These are phyloP conservation scores for Chloroclystis v-ata DNA, from an alignment of 2,888 invertebrate species.

Conservation along the genomic window DNA sequence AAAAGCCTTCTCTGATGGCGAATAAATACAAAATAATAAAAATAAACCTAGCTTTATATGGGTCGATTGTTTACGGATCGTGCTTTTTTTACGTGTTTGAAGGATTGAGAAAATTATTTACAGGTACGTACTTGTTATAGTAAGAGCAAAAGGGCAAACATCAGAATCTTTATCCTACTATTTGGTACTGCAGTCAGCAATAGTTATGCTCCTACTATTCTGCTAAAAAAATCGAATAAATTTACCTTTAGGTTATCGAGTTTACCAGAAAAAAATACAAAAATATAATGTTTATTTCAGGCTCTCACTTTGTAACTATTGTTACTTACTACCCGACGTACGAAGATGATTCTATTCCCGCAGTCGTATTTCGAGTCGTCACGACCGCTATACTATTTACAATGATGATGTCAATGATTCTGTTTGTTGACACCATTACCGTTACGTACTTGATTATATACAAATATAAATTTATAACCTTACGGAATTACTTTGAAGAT, in stretches of 20 bases:
- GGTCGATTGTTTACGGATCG: constrained; percentile 47
- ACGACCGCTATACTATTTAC: constrained; percentile 44
- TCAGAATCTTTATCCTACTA: neutral
- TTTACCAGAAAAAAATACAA: no score
- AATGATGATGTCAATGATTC: constrained; percentile 58
- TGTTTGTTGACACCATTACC: constrained; percentile 53
- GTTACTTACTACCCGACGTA: constrained; percentile 61
- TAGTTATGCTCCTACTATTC: no score
- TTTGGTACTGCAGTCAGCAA: no score
- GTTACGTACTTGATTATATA: constrained; percentile 58
- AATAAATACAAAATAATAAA: constrained; percentile 56
- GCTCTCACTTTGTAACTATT: constrained; percentile 57
- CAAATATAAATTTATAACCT: constrained; percentile 65
- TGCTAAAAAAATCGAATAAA: no score
- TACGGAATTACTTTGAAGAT: constrained; percentile 56
- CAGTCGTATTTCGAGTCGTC: constrained; percentile 42
- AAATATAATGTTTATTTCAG: constrained; percentile 40
- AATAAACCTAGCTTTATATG: constrained; percentile 54
- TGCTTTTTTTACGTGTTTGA: constrained; percentile 53
- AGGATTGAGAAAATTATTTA: constrained; percentile 52
- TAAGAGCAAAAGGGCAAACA: no score
- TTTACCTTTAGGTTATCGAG: no score
- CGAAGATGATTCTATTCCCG: constrained; percentile 47
- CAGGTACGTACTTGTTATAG: constrained; percentile 45
- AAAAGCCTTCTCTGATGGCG: constrained; percentile 44